Evolutionary conservation across 2,888 invertebrate species (phyloP).

Genomic region (Hirtodrosophila duncani): DNA sequence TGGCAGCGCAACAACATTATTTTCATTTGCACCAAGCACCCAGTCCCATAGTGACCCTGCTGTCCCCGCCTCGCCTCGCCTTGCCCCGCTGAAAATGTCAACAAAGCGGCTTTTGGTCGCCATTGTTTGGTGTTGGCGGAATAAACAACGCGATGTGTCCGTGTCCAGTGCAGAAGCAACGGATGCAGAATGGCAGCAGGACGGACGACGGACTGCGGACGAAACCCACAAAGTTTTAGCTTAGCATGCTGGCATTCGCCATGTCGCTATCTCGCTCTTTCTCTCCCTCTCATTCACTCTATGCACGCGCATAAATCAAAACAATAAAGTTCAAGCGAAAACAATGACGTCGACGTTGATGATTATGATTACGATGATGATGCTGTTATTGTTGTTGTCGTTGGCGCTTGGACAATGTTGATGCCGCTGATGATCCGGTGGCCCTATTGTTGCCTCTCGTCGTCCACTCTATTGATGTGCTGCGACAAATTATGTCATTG

Average conservation of each 20-base stretch:
- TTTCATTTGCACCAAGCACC: constrained; percentile 57
- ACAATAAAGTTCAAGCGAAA: constrained; percentile 71
- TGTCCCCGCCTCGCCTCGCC: not conserved
- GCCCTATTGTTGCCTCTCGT: constrained; percentile 39
- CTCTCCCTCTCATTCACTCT: constrained; percentile 10
- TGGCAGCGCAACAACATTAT: constrained; percentile 43
- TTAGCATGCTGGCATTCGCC: constrained; percentile 29
- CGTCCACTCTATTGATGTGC: constrained; percentile 62
- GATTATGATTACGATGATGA: constrained; percentile 14
- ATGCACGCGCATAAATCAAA: constrained; percentile 68
- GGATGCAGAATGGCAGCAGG: not conserved
- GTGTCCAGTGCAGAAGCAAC: constrained; percentile 56
- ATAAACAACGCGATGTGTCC: constrained; percentile 66
- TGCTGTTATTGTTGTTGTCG: constrained; percentile 33
- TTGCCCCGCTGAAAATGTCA: constrained; percentile 23
- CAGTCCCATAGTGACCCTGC: too few relatives aligned
- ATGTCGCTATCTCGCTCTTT: not conserved
- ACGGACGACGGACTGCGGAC: constrained; percentile 13
- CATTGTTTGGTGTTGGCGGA: constrained; percentile 64
- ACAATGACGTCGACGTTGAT: constrained; percentile 49
- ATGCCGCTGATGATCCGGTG: constrained; percentile 16
- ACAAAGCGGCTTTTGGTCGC: constrained; percentile 40
- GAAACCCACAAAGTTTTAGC: constrained; percentile 66
- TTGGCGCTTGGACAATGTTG: constrained; percentile 38
- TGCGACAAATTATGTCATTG: constrained; percentile 72